Evolutionary conservation across 2,888 invertebrate species (phyloP).

Genomic region (Lithophane semibrunnea): DNA sequence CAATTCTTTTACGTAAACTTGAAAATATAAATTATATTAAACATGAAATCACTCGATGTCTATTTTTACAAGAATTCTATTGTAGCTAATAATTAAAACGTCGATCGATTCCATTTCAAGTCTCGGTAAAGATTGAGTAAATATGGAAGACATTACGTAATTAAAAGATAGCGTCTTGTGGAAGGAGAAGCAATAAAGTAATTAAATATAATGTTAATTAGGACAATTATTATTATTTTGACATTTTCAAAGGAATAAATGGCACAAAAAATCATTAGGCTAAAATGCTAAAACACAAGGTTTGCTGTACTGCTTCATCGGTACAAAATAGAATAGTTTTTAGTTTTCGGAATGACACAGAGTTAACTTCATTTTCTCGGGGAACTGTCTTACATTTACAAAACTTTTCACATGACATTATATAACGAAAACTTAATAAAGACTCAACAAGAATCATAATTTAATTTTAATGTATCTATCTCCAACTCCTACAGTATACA

Average conservation of each 20-base stretch:
- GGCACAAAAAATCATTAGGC: slow-evolving; percentile 66
- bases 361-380: slow-evolving; percentile 72
- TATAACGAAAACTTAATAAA: slow-evolving; percentile 77
- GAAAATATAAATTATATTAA: slow-evolving; percentile 68
- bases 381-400: slow-evolving; percentile 74
- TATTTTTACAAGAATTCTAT: slow-evolving; percentile 70
- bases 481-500: slow-evolving; percentile 85
- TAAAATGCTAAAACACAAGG: slow-evolving; percentile 70
- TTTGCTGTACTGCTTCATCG: slow-evolving; percentile 61
- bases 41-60: slow-evolving; percentile 70
- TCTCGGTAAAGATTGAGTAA: slow-evolving; percentile 70
- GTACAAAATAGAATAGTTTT: slow-evolving; percentile 71
- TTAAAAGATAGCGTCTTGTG: slow-evolving; percentile 68
- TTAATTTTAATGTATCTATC: slow-evolving; percentile 71
- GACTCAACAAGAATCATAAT: slow-evolving; percentile 78
- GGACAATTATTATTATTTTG: slow-evolving; percentile 52
- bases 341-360: slow-evolving; percentile 78
- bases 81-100: slow-evolving; percentile 70
- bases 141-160: slow-evolving; percentile 82
- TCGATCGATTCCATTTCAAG: slow-evolving; percentile 69
- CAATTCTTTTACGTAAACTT: slow-evolving; percentile 79
- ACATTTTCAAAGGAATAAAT: slow-evolving; percentile 69
- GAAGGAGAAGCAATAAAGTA: slow-evolving; percentile 64
- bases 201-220: slow-evolving; percentile 52
- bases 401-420: slow-evolving; percentile 72